Conservation (phyloP, 2,888 invertebrate genomes). For the Tetragnatha montana region DNA sequence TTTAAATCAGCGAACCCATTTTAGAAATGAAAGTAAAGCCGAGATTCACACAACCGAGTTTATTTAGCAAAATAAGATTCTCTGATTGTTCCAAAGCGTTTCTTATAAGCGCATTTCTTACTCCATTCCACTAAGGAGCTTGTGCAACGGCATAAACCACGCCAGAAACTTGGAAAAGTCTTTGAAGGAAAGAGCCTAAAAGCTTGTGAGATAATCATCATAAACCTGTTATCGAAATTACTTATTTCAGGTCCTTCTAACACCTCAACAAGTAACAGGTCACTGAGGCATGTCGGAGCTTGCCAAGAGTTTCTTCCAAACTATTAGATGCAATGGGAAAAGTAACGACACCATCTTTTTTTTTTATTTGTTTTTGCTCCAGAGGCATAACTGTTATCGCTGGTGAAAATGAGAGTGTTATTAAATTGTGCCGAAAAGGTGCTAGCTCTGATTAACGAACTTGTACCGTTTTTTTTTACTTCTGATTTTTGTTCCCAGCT, state of each 20-base stretch:
- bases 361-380: background rate
- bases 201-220: slow-evolving; percentile 1
- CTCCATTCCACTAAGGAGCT: background rate
- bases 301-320: background rate
- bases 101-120: background rate
- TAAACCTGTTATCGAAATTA: slow-evolving; percentile 22
- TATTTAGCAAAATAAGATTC: background rate
- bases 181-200: background rate
- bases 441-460: background rate
- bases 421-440: background rate
- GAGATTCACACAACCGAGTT: background rate
- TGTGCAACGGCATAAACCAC: background rate
- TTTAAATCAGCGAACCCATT: background rate
- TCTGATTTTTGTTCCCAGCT: too few relatives aligned
- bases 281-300: background rate
- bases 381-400: background rate
- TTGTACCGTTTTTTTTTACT: background rate
- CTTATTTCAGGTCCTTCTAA: background rate
- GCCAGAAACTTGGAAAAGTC: background rate
- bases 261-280: background rate
- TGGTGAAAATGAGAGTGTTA: background rate
- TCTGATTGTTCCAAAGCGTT: background rate
- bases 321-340: background rate
- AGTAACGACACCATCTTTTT: slow-evolving; percentile 1
- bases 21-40: background rate